Conservation (phyloP, 2,888 invertebrate genomes). For the Platerodrilus igneus region DNA sequence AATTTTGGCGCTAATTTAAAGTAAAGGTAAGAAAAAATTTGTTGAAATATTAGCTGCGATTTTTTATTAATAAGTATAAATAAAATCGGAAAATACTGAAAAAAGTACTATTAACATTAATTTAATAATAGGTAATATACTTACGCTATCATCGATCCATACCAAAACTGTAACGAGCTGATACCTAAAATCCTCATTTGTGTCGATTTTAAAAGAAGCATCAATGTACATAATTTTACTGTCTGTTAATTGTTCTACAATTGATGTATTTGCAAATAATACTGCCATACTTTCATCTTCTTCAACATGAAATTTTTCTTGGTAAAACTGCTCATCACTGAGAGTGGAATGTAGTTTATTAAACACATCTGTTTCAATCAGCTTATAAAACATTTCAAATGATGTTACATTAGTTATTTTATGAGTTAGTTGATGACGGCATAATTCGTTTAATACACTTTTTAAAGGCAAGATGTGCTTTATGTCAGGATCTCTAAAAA, state of each 20-base stretch:
- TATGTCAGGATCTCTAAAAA: slow-evolving; percentile 38
- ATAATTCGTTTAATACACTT: slow-evolving; percentile 41
- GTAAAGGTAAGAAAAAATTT: slow-evolving; percentile 39
- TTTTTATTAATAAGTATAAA: slow-evolving; percentile 39
- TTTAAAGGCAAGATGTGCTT: slow-evolving; percentile 36
- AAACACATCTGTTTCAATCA: slow-evolving; percentile 37
- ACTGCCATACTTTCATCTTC: slow-evolving; percentile 46
- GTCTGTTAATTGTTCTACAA: slow-evolving; percentile 33
- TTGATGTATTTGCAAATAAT: slow-evolving; percentile 39
- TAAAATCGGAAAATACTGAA: slow-evolving; percentile 43
- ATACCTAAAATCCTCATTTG: slow-evolving; percentile 38
- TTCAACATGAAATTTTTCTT: slow-evolving; percentile 58
- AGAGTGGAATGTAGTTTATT: slow-evolving; percentile 42
- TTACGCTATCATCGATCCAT: slow-evolving; percentile 42
- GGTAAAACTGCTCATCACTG: slow-evolving; percentile 46
- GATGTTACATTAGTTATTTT: slow-evolving; percentile 31
- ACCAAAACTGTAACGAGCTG: slow-evolving; percentile 42
- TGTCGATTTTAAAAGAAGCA: slow-evolving; percentile 41
- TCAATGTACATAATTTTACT: slow-evolving; percentile 44
- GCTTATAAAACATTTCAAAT: slow-evolving; percentile 40
- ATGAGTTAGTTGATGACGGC: slow-evolving; percentile 34
- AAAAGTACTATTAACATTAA: slow-evolving; percentile 14
- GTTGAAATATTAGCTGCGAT: slow-evolving; percentile 39
- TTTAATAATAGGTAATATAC: slow-evolving; percentile 21
- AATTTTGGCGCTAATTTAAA: slow-evolving; percentile 38